Evolutionary conservation across 2,888 invertebrate genomes (phyloP), one percentile per base, ranked within the genome.

Genomic region (Thumatha senex): DNA sequence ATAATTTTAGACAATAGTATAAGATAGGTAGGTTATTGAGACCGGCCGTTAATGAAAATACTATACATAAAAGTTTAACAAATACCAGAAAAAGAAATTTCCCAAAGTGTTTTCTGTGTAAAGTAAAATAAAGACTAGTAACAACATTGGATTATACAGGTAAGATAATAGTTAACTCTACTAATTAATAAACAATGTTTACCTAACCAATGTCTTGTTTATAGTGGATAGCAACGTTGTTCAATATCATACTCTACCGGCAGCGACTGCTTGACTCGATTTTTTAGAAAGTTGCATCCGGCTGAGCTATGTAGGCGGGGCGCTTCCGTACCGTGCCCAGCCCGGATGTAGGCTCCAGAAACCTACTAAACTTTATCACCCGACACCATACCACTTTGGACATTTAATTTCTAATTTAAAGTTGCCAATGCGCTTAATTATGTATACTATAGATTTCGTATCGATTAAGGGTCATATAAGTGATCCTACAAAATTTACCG

Each of bases 221-320:
- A 31, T 47, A 34, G 41, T 45, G 33, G 33, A 33, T 41, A 50
- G 60, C 51, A 57, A 49, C 55, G 54, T 56, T 49, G 47, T 62
- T 58, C 61, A 58, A 61, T 63, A 66, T 63, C 50, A 52, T 57
- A 66, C 56, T 60, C 58, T 59, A 55, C 62, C 52, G 56, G 58
- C 67, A 56, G 58, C 67, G 66, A 58, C 69, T 64, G 75, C 54
- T 82, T 76, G 77, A 79, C 80, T 79, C 81, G 82, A 83, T 86
- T 88, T 89, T 89, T 90, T 91, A 91, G 90, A 91, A 90, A 91
- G 90, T 89, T 65, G 83, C 79, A 89, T 90, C 90, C 90, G 90
- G 87, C 78, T 87, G 63, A 67, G 72, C 68, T 59, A 60, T 72
- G 74, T 76, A 80, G 84, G 78, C 80, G 81, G 76, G 74, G 76